These are phyloP conservation scores for Syrrhaptes paradoxus DNA, from an alignment of 2,113 vertebrate species.

Conservation along the genomic window DNA sequence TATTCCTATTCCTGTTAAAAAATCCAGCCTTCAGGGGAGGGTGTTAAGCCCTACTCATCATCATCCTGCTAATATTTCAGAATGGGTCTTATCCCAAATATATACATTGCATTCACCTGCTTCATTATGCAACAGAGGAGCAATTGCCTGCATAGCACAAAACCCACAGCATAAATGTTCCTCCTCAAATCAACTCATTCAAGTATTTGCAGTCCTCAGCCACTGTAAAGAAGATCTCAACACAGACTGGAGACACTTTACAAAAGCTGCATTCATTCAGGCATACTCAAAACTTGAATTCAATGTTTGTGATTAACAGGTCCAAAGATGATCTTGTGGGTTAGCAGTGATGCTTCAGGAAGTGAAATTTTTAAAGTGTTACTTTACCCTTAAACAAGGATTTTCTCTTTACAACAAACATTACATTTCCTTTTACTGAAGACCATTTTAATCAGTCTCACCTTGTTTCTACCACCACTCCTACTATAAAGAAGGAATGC, in stretches of 20 bases:
- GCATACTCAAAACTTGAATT: conserved; percentile 18
- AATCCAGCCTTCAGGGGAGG: background rate
- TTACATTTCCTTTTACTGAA: background rate
- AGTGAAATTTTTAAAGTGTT: background rate
- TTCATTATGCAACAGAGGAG: background rate
- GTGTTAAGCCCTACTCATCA: background rate
- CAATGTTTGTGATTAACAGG: background rate
- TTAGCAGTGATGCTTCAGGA: background rate
- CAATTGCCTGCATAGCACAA: background rate
- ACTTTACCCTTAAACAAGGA: background rate
- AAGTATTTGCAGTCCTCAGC: background rate
- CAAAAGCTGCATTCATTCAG: background rate
- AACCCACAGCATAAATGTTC: background rate
- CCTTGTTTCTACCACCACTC: background rate
- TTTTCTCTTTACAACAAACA: background rate
- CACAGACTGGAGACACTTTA: background rate
- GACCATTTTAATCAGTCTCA: background rate
- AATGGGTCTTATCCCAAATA: background rate
- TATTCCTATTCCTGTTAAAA: background rate
- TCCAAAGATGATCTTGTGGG: background rate
- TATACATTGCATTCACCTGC: background rate
- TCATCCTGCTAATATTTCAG: background rate
- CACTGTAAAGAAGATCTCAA: background rate
- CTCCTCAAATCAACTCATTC: background rate
- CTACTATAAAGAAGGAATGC: background rate